A percentile compares a stretch with the other conserved stretches of the same genome.
These are phyloP conservation scores for Trachymyrmex septentrionalis DNA, from an alignment of 1,140 invertebrate species.

Conservation along the genomic window DNA sequence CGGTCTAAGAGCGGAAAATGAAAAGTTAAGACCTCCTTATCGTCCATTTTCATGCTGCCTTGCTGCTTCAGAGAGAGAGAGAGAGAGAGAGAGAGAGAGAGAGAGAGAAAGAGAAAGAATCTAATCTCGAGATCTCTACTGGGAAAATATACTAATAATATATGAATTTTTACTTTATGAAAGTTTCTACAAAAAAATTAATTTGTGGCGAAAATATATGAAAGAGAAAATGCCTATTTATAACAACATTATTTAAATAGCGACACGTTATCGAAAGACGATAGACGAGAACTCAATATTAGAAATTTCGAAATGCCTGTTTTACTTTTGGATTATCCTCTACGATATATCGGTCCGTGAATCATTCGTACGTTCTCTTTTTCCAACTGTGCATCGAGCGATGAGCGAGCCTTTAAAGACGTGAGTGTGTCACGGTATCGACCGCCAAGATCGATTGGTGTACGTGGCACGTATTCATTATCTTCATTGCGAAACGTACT, in stretches of 20 bases:
- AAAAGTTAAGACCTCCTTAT: slow-evolving; percentile 51
- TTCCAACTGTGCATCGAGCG: slow-evolving; percentile 6
- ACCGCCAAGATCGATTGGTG: slow-evolving; percentile 57
- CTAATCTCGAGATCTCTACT: neutral
- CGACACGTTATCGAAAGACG: neutral
- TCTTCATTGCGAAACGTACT: slow-evolving; percentile 66
- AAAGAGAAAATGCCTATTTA: slow-evolving; percentile 3
- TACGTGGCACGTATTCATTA: slow-evolving; percentile 60
- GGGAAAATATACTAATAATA: neutral
- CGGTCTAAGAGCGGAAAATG: slow-evolving; percentile 46
- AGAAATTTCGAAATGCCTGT: neutral
- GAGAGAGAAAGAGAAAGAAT: neutral
- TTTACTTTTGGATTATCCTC: slow-evolving; percentile 42
- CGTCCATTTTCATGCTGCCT: slow-evolving; percentile 42
- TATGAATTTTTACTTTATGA: neutral
- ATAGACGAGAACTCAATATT: slow-evolving; percentile 24
- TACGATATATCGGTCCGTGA: slow-evolving; percentile 30
- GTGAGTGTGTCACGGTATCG: slow-evolving; percentile 61
- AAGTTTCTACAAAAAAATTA: neutral
- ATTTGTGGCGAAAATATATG: neutral
- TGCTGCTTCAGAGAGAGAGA: neutral
- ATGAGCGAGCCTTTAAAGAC: slow-evolving; percentile 46
- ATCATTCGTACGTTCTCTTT: slow-evolving; percentile 28
- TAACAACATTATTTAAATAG: slow-evolving; percentile 10
- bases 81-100: too few relatives aligned